A percentile compares a stretch with the other conserved stretches of the same genome.
Evolutionary conservation across 2,113 vertebrate genomes (phyloP).

Genomic region (Rhabdornis inornatus): DNA sequence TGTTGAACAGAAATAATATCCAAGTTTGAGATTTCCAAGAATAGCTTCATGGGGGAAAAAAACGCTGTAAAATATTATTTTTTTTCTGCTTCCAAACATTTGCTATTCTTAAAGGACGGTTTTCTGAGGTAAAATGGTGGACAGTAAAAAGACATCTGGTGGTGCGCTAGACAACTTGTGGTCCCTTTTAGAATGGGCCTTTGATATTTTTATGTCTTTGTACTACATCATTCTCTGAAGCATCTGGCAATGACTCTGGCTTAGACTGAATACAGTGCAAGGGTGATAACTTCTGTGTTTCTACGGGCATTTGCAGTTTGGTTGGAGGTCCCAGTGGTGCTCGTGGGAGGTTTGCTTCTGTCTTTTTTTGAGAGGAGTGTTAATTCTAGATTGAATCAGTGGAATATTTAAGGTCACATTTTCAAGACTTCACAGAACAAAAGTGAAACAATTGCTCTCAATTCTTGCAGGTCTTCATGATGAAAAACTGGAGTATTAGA

Average conservation of each 20-base stretch:
- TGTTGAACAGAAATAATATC: background rate
- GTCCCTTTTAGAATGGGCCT: accelerated
- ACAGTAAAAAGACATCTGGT: background rate
- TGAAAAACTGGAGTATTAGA: background rate
- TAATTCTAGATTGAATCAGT: background rate
- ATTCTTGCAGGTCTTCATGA: background rate
- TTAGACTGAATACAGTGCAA: background rate
- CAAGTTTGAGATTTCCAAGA: background rate
- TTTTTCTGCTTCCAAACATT: background rate
- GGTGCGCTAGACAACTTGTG: background rate
- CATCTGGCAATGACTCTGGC: background rate
- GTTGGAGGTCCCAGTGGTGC: background rate
- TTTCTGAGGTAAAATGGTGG: background rate
- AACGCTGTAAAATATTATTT: background rate
- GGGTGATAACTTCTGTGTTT: background rate
- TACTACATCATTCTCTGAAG: background rate
- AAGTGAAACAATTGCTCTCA: background rate
- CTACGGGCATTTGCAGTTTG: background rate
- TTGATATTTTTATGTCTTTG: background rate
- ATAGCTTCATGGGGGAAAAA: accelerated
- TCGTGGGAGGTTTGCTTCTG: background rate
- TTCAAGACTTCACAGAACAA: background rate
- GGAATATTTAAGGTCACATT: background rate
- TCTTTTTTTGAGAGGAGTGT: background rate
- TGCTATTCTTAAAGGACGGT: background rate